Percentiles rank a stretch among this genome's conserved stretches.
These are phyloP conservation scores for Clarias laeviceps DNA, from an alignment of 2,797 vertebrate genomes.

Conservation along the genomic window DNA sequence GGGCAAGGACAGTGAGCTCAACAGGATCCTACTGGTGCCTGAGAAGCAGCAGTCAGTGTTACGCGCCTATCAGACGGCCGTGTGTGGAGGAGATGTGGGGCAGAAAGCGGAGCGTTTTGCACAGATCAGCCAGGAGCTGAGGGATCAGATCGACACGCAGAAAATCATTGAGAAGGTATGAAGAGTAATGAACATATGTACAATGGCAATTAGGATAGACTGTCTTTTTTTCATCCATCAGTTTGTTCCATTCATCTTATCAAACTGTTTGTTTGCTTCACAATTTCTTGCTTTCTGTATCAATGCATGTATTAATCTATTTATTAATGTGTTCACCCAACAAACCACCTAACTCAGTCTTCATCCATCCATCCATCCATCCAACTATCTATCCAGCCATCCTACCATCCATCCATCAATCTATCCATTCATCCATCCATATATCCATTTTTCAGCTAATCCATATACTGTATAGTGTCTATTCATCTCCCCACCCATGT, in stretches of 20 bases:
- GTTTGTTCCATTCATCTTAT: background rate
- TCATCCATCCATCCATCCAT: background rate
- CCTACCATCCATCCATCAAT: background rate
- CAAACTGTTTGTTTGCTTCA: background rate
- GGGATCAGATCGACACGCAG: conserved; percentile 80
- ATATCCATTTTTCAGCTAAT: background rate
- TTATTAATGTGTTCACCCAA: too few relatives aligned
- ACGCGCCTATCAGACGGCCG: conserved; percentile 67
- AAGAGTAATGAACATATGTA: background rate
- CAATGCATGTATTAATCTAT: background rate
- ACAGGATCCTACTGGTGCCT: conserved; percentile 74
- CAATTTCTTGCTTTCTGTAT: background rate
- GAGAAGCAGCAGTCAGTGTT: conserved; percentile 72
- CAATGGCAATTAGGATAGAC: background rate
- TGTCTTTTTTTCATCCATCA: background rate
- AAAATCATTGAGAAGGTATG: conserved; percentile 80
- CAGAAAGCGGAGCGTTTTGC: conserved; percentile 75
- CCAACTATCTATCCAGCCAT: background rate
- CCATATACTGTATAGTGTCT: background rate
- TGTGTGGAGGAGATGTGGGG: conserved; percentile 72
- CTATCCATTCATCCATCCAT: background rate
- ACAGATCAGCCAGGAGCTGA: conserved; percentile 80
- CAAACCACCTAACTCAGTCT: background rate
- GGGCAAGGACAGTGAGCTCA: conserved; percentile 65
- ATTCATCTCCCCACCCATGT: background rate